phyloP scores from a whole-genome alignment of 2,888 invertebrate genomes.

The Blera fallax region DNA sequence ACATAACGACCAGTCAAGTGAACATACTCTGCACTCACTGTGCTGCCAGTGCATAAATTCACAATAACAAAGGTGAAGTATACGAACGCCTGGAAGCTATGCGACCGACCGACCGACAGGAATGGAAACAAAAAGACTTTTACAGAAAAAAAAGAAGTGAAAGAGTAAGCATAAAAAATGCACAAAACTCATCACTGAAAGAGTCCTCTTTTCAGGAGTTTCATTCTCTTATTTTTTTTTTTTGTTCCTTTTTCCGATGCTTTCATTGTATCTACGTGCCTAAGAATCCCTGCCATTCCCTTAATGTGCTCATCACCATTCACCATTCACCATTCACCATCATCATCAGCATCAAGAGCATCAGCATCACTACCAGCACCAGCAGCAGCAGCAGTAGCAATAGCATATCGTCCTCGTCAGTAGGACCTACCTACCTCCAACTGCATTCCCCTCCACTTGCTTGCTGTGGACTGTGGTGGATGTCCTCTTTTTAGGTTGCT shows the following conservation, averaged over 20 bases:
- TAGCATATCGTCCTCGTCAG: constrained; percentile 15
- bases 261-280: constrained; percentile 71
- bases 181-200: constrained; percentile 60
- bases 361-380: constrained; percentile 15
- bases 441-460: constrained; percentile 9
- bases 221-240: constrained; percentile 23
- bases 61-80: constrained; percentile 61
- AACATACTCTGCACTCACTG: constrained; percentile 42
- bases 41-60: constrained; percentile 62
- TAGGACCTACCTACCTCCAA: background rate
- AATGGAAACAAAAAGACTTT: constrained; percentile 48
- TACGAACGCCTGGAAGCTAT: constrained; percentile 64
- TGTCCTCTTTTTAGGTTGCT: constrained; percentile 54
- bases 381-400: background rate
- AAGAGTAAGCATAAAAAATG: constrained; percentile 32
- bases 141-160: constrained; percentile 23
- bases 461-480: background rate
- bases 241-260: background rate
- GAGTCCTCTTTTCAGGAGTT: constrained; percentile 51
- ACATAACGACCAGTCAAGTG: constrained; percentile 57
- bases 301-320: constrained; percentile 71
- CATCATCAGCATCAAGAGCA: constrained; percentile 33
- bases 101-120: constrained; percentile 39
- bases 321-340: too few species aligned
- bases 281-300: constrained; percentile 64